Base-by-base conservation (phyloP, 2,888 invertebrate species). In the Gastracanthus pulcherrimus region DNA sequence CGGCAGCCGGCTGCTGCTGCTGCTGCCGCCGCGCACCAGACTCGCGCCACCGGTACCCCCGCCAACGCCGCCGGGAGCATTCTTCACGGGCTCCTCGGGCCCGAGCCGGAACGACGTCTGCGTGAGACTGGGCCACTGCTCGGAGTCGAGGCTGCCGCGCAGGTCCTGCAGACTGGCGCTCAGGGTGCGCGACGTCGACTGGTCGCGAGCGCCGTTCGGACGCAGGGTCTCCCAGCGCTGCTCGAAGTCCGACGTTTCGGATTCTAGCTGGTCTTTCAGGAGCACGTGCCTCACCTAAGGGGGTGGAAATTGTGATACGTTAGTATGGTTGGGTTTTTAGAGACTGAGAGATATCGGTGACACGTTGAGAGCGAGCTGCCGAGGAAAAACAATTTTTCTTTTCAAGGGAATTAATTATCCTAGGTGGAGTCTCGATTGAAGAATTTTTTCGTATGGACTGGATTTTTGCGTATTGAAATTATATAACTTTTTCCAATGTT, bases 141-240 rank as follows among this genome's bases (percentile, higher is more conserved):
- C 90, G 0, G 89, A 90, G 83, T 91, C 91, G 4, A 95, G 90
- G 0, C 95, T 95, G 0, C 96, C 96, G 85, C 95, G 95, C 0
- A 96, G 92, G 87, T 96, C 96, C 51, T 92, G 92, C 19, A 93
- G 87, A 83, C 93, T 93, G 0, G 90, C 89, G 83, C 91, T 91
- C 41, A 88, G 87, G 1, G 85, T 84, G 64, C 74, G 83, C 13
- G 75, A 69, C 31, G 36, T 62, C 26, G 94, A 93, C 26, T 55
- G 55, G 13, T 26, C 26, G 3, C 26, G 55, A 6, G 55, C 26
- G 51, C 92, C 91, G 89, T 95, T 96, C 19, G 95, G 95, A 88
- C 94, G 95, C 84, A 95, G 93, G 31, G 92, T 93, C 86, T 95
- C 94, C 96, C 96, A 96, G 76, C 96, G 94, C 60, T 93, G 93